Base-by-base conservation (phyloP, 2,888 invertebrate species). In the Euclidia mi region DNA sequence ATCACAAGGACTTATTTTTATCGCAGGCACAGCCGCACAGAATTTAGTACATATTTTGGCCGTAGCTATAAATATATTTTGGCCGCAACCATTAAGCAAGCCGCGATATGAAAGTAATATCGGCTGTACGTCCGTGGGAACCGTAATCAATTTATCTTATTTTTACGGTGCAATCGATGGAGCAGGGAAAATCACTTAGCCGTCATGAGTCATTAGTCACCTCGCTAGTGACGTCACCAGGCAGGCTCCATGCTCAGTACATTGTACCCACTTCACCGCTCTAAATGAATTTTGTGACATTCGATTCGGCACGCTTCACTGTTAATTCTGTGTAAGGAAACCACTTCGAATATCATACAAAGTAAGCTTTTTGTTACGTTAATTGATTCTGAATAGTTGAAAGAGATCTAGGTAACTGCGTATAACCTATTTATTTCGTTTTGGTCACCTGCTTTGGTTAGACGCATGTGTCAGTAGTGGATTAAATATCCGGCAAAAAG, bases 231-330 rank as follows among this genome's bases (percentile, higher is more conserved):
- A 58, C 56, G 73, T 76, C 73, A 72, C 47, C 45, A 50, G 41
- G 43, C 25, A 32, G 15, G 41, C 20, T 29, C 14, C 25, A 32
- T 20, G 41, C 20, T 29, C 14, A 38, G 37, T 32, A 11, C 10
- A 12, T 31, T 46, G 32, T 51, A 46, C 32, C 15, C 41, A 45
- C 56, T 60, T 47, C 53, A 47, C 45, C 49, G 34, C 12, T 62
- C 61, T 72, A 40, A 76, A 76, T 72, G 58, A 64, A 76, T 62
- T 58, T 76, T 65, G 65, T 72, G 76, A 71, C 64, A 66, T 60
- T 49, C 55, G 58, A 71, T 76, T 76, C 46, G 56, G 51, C 55
- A 53, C 50, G 50, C 52, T 63, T 56, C 41, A 47, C 18, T 56
- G 17, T 31, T 42, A 62, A 48, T 55, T 68, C 45, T 41, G 53